Evolutionary conservation across 1,140 invertebrate genomes (phyloP), one percentile per base, ranked within the genome.

Genomic region (Littorina saxatilis): DNA sequence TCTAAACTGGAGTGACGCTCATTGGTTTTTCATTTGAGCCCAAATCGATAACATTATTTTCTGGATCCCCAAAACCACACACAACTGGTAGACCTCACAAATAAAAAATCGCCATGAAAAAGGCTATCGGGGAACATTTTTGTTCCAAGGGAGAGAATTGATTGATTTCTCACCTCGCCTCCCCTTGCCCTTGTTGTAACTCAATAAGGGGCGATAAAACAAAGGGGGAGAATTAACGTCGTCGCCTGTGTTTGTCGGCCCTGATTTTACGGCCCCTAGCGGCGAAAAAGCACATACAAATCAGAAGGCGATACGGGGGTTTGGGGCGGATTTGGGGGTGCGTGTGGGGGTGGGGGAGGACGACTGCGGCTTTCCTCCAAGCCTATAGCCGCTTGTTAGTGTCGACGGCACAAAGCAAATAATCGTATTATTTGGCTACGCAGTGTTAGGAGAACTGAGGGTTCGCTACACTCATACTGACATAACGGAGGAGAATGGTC

Each of bases 171-270:
- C 74, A 76, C 74, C 55, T 58, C 74, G 20, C 43, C 74, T 13
- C 40, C 40, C 72, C 43, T 11, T n/a, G 23, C 40, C 27, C 13
- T 29, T 20, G 72, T n/a, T 15, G n/a, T 76, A 76, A 76, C 74
- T 76, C 74, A 76, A 76, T 76, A 52, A 68, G 66, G 50, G 43
- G 32, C 32, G 74, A 52, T 55, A 76, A 76, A 76, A 58, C 74
- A 27, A 76, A 76, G 74, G 74, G 74, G 35, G 47, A 76, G 55
- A 76, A 76, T 76, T 76, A 76, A 76, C 74, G 74, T 76, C 74
- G 50, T 35, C 50, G 74, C 74, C 66, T n/a, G 50, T 55, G 74
- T 76, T 76, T 76, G 74, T 58, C 74, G 50, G 32, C 50, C 74
- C 74, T 58, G 50, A 55, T 76, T 76, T 76, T 76, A 76, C 74